Percentiles rank a stretch among this genome's conserved stretches.
These are phyloP conservation scores for Harpagus bidentatus DNA, from an alignment of 2,113 vertebrate species.

Conservation along the genomic window DNA sequence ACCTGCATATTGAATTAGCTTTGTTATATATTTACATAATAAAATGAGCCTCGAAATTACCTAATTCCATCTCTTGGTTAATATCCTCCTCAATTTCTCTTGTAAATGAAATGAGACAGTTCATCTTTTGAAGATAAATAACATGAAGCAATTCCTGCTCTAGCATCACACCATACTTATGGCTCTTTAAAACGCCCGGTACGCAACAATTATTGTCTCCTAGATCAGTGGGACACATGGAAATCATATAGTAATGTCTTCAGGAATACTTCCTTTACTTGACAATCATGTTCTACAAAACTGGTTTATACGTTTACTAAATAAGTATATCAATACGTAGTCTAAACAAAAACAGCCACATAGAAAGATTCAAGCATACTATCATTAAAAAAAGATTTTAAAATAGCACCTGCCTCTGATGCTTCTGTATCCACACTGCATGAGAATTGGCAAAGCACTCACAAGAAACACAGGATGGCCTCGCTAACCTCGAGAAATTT, in stretches of 20 bases:
- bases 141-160: neutral
- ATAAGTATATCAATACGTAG: neutral
- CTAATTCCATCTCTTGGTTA: neutral
- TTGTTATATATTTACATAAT: neutral
- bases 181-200: neutral
- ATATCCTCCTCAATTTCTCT: neutral
- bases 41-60: neutral
- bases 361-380: neutral
- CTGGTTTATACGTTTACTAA: neutral
- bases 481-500: neutral
- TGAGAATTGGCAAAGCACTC: neutral
- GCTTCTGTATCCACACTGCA: neutral
- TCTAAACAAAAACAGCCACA: neutral
- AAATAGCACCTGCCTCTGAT: neutral
- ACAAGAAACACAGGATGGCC: neutral
- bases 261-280: neutral
- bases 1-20: neutral
- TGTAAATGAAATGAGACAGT: neutral
- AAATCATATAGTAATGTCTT: neutral
- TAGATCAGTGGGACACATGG: fast-evolving
- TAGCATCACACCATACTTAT: neutral
- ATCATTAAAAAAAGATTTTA: neutral
- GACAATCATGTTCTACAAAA: neutral
- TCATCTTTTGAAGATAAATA: neutral
- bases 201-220: neutral